These are phyloP conservation scores for Scleropages formosus DNA, from an alignment of 2,797 vertebrate species.

Conservation along the genomic window DNA sequence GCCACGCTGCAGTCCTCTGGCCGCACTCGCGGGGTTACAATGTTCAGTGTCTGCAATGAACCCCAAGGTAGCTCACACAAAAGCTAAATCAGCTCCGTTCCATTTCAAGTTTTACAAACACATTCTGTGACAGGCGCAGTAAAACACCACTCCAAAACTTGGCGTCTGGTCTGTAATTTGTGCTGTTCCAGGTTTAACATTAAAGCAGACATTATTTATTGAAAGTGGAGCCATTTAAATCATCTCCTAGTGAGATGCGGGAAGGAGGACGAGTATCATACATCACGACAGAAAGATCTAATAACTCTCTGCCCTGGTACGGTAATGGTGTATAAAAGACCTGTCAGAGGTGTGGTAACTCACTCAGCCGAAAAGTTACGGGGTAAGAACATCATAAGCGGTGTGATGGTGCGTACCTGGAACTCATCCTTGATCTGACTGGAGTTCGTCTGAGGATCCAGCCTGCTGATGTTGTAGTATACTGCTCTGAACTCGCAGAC, in stretches of 20 bases:
- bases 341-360: no score
- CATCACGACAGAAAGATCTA: slow-evolving; percentile 40
- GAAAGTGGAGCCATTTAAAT: background rate
- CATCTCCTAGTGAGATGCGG: background rate
- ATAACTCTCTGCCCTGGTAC: slow-evolving; percentile 25
- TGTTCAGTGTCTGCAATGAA: slow-evolving; percentile 84
- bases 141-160: background rate
- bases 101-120: background rate
- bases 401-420: slow-evolving; percentile 72
- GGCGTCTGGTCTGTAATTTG: background rate
- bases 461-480: slow-evolving; percentile 94
- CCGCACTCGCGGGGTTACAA: slow-evolving; percentile 90
- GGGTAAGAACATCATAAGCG: background rate
- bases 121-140: background rate
- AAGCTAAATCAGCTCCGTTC: background rate
- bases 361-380: background rate
- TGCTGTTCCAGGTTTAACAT: background rate
- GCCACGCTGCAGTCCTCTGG: slow-evolving; percentile 96
- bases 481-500: slow-evolving; percentile 95
- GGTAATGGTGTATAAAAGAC: background rate
- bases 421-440: slow-evolving; percentile 98
- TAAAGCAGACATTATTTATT: background rate
- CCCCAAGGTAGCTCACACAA: background rate
- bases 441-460: slow-evolving; percentile 96
- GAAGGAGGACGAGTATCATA: slow-evolving; percentile 32